These are phyloP conservation scores for Noctua janthe DNA, from an alignment of 2,888 invertebrate species.

Conservation along the genomic window DNA sequence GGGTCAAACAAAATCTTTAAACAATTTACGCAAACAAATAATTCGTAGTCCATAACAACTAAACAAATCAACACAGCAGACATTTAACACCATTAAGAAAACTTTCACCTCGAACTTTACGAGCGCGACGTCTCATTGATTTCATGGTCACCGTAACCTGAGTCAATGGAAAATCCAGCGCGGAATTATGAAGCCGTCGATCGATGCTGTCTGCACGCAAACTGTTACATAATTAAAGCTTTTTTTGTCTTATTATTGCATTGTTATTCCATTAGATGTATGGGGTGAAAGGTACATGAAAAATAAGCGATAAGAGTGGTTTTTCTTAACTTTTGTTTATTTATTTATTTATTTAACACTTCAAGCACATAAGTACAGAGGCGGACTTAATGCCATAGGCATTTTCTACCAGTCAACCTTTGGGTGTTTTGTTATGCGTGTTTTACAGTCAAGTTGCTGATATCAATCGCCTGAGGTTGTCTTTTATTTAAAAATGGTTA, in stretches of 20 bases:
- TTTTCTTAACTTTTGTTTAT: conserved; percentile 7
- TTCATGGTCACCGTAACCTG: conserved; percentile 64
- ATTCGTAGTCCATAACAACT: background rate
- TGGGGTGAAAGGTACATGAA: background rate
- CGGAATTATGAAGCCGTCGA: conserved; percentile 73
- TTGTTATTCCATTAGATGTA: conserved; percentile 21
- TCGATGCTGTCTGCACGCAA: conserved; percentile 76
- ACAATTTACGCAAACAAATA: background rate
- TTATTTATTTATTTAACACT: too few species aligned
- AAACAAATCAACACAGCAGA: conserved; percentile 13
- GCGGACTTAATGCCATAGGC: too few species aligned
- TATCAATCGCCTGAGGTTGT: background rate
- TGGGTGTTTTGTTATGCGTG: background rate
- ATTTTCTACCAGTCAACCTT: too few species aligned
- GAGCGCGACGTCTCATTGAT: conserved; percentile 9
- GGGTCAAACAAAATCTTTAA: too few species aligned
- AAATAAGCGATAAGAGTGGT: background rate
- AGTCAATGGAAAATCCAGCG: conserved; percentile 73
- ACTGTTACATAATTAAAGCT: conserved; percentile 61
- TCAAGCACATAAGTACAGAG: too few species aligned
- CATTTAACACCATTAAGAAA: conserved; percentile 19
- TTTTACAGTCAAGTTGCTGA: background rate
- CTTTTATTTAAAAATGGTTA: background rate
- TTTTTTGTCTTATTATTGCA: conserved; percentile 48
- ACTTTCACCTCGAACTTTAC: conserved; percentile 31